Evolutionary conservation across 1,140 invertebrate species (phyloP), one percentile per base, ranked within the genome.

Genomic region (Armadillidium nasatum): DNA sequence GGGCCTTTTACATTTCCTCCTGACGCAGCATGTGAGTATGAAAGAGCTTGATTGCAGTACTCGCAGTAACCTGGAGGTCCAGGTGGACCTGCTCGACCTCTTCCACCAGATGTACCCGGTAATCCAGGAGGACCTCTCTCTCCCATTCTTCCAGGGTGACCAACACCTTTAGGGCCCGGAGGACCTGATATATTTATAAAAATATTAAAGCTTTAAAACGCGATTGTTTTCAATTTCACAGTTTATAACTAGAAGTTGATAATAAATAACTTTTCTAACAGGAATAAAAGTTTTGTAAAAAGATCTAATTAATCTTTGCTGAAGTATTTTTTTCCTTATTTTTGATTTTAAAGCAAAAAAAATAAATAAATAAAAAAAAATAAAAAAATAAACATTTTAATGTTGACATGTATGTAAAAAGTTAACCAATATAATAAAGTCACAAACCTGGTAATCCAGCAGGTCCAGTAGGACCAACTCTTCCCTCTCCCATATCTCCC

Each of bases 61-160:
- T 81, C 80, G 75, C 80, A 81, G 77, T 79, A 78, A 6, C 80
- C 80, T 6, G 80, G 77, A 4, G 75, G 77, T 21, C 80, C 80
- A 4, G 78, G 77, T 7, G 80, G 71, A 10, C 80, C 80, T 7
- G 76, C 71, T 21, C 74, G 23, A 19, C 80, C 80, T 6, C 80
- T 45, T 10, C 80, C 80, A 10, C 80, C 80, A 69, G 76, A 77
- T 19, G 75, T 44, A n/a, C 82, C 82, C 6, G 79, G 72, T 11
- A 73, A 68, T 13, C 82, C 80, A 7, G 80, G 80, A 19, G 80
- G 73, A 13, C 80, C 80, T n/a, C 77, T 71, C 69, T 78, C 78
- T 3, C 80, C 80, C 74, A 79, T 72, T 11, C 78, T 71, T 15
- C 80, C 80, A 19, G 75, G 72, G 13, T 76, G 72, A 10, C 80